Evolutionary conservation across 2,888 invertebrate genomes (phyloP).

Genomic region (Platerodrilus igneus): DNA sequence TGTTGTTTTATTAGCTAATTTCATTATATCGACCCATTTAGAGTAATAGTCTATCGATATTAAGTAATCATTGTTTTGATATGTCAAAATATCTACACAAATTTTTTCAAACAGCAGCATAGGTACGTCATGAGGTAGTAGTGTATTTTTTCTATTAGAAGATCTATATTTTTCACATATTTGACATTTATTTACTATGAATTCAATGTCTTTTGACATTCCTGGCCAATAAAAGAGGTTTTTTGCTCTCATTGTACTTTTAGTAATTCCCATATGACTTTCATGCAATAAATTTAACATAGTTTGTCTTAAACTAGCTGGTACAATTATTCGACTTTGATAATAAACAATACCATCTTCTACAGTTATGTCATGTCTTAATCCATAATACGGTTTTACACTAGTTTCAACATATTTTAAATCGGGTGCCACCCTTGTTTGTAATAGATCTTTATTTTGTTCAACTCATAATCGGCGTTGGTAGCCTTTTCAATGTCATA

Average conservation of each 20-base stretch:
- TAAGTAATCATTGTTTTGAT: conserved; percentile 23
- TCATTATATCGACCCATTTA: conserved; percentile 22
- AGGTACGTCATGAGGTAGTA: conserved; percentile 16
- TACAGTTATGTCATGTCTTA: conserved; percentile 11
- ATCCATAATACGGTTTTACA: conserved; percentile 11
- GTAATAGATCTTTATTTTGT: conserved; percentile 8
- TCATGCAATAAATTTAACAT: conserved; percentile 15
- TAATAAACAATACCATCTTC: conserved; percentile 13
- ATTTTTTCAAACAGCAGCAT: conserved; percentile 16
- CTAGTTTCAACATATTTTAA: conserved; percentile 6
- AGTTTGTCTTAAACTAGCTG: conserved; percentile 3
- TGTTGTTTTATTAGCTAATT: conserved; percentile 16
- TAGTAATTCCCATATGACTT: conserved; percentile 17
- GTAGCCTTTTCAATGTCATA: conserved; percentile 9
- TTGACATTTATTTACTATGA: conserved; percentile 9
- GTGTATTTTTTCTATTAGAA: conserved; percentile 15
- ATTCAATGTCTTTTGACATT: conserved; percentile 13
- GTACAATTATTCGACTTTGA: conserved; percentile 12
- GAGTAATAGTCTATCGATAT: conserved; percentile 25
- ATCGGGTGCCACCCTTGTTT: conserved; percentile 12
- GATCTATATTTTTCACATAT: conserved; percentile 14
- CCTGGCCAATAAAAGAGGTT: conserved; percentile 17
- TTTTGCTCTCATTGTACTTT: conserved; percentile 14
- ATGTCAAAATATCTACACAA: conserved; percentile 14
- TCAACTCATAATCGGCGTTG: conserved; percentile 8